Conservation (phyloP, 2,888 invertebrate species). For the Acrobasis consociella region DNA sequence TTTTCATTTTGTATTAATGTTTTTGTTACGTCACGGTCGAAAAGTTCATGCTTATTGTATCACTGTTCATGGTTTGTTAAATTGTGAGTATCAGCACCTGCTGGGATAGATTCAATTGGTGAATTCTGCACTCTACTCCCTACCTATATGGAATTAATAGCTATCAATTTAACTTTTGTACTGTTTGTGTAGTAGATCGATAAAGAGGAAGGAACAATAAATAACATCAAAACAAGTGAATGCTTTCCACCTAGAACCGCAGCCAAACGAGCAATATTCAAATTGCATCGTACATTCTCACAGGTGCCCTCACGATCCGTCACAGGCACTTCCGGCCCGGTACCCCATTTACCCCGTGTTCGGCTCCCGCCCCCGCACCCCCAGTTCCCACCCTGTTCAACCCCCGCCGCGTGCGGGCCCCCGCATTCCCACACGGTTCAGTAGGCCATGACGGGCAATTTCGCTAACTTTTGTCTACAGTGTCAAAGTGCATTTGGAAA, state of each 20-base stretch:
- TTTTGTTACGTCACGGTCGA: conserved; percentile 67
- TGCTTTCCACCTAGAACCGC: conserved; percentile 38
- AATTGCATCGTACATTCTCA: conserved; percentile 70
- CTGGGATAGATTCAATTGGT: conserved; percentile 36
- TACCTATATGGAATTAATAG: not conserved
- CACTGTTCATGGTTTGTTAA: conserved; percentile 58
- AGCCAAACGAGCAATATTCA: conserved; percentile 52
- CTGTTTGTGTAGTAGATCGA: not conserved
- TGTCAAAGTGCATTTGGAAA: conserved; percentile 42
- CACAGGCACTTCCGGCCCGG: conserved; percentile 73
- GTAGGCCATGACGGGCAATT: conserved; percentile 66
- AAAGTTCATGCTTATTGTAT: conserved; percentile 52
- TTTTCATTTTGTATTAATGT: conserved; percentile 72
- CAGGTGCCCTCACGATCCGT: conserved; percentile 75
- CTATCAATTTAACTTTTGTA: not conserved
- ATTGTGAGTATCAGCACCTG: conserved; percentile 54
- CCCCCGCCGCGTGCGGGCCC: conserved; percentile 38
- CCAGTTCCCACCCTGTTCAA: conserved; percentile 39
- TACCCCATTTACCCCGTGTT: conserved; percentile 64
- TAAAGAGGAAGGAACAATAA: conserved; percentile 22
- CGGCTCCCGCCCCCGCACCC: conserved; percentile 42
- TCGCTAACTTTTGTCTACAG: conserved; percentile 60
- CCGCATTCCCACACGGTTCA: conserved; percentile 72
- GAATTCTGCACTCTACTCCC: conserved; percentile 52
- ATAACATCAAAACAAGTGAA: conserved; percentile 44